Percentiles rank a stretch among this genome's conserved stretches.
These are phyloP conservation scores for Gymnodraco acuticeps DNA, from an alignment of 2,797 vertebrate genomes.

Conservation along the genomic window DNA sequence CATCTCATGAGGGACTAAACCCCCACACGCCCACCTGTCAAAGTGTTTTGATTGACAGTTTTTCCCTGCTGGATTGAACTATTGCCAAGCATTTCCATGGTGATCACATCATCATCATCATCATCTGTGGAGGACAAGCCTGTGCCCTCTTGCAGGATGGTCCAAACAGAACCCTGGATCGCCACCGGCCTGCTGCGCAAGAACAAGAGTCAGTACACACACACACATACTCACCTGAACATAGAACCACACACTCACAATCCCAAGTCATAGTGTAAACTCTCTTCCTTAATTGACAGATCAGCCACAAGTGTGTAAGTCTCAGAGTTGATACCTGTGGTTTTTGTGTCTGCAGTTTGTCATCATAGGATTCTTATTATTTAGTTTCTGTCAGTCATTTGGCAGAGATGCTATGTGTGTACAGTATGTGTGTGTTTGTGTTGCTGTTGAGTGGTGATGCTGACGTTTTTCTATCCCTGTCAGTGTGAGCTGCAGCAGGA, in stretches of 20 bases:
- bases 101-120: conserved; percentile 89
- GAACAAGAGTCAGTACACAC: conserved; percentile 88
- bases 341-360: not conserved
- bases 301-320: not conserved
- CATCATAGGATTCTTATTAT: too few species aligned
- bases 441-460: not conserved
- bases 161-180: conserved; percentile 89
- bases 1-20: conserved; percentile 57
- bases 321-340: not conserved
- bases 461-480: not conserved
- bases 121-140: conserved; percentile 88
- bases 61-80: conserved; percentile 81
- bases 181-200: conserved; percentile 87
- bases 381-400: not conserved
- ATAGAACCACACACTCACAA: not conserved
- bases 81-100: conserved; percentile 86
- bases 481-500: not conserved
- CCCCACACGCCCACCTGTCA: conserved; percentile 36
- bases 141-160: conserved; percentile 88
- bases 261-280: not conserved
- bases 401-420: not conserved
- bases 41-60: conserved; percentile 67
- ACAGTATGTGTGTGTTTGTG: not conserved
- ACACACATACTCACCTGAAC: conserved; percentile 15
- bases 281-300: not conserved